Evolutionary conservation across 2,888 invertebrate species (phyloP), one percentile per base, ranked within the genome.

Genomic region (Psococerastis gibbosa): DNA sequence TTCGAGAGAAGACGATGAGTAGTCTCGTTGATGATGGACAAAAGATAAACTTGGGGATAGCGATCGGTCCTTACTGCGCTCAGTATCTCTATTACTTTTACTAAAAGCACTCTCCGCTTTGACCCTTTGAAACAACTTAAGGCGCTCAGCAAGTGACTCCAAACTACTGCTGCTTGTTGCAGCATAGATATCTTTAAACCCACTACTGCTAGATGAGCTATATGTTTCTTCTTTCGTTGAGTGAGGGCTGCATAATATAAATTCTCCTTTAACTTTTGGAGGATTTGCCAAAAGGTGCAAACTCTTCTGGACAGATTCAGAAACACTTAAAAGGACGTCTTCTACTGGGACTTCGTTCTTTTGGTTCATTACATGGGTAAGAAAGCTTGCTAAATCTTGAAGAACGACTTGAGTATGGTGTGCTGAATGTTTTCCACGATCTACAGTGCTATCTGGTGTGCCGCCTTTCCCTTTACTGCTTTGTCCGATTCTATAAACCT

Each of bases 161-260:
- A 38, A 5, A 38, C 18, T 17, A 17, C 38, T 38, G 20, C 38
- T 38, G 18, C 22, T 38, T 13, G 17, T 38, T 6, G 20, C 22
- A 5, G 22, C 20, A 20, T 38, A 42, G 9, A 41, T 13, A 51
- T 61, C 61, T 55, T 60, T 61, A 48, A 60, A 61, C 45, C 60
- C 61, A 50, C 60, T 59, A 49, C 59, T 60, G 1, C 60, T 59
- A 6, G 55, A 50, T 42, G 51, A 35, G 38, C 38, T 38, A 20
- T 38, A 38, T 4, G 20, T 20, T 5, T 38, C 38, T 5, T 38
- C 38, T 22, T 15, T 8, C 6, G 18, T 8, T 9, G 35, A 17
- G 8, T 17, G 13, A 9, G 18, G 9, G 8, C 18, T 15, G 15
- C 13, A 34, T 15, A 34, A 34, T 6, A 16, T 34, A 15, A 16